Conservation (phyloP, 1,140 invertebrate species). For the Zaprionus vittiger region DNA sequence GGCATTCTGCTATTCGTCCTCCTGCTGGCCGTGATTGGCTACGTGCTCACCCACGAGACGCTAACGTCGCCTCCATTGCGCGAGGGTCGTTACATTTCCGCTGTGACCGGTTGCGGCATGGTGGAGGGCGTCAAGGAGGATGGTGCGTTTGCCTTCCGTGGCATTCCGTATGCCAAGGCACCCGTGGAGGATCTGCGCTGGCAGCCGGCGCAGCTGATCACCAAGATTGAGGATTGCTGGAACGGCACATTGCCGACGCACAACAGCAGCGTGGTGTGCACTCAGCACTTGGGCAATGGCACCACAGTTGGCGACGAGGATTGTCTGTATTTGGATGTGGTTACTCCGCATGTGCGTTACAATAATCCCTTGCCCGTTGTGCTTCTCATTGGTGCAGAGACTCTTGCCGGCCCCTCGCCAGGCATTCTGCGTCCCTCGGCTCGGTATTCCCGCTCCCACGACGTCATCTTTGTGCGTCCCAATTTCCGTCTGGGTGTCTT, state of each 20-base stretch:
- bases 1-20: constrained; percentile 87
- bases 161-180: constrained; percentile 94
- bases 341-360: constrained; percentile 90
- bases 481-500: constrained; percentile 92
- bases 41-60: constrained; percentile 86
- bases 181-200: constrained; percentile 90
- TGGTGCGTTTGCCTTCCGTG: constrained; percentile 91
- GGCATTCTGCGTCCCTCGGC: constrained; percentile 88
- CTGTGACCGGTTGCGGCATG: constrained; percentile 90
- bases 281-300: constrained; percentile 88
- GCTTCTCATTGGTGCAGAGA: constrained; percentile 91
- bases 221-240: constrained; percentile 91
- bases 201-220: constrained; percentile 88
- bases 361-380: constrained; percentile 91
- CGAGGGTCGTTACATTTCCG: constrained; percentile 89
- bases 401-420: constrained; percentile 90
- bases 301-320: constrained; percentile 89
- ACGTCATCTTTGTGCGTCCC: constrained; percentile 93
- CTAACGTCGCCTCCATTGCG: constrained; percentile 85
- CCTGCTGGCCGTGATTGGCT: constrained; percentile 88
- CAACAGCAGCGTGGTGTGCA: constrained; percentile 87
- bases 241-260: constrained; percentile 90
- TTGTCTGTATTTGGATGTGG: constrained; percentile 92
- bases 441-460: constrained; percentile 88
- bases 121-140: constrained; percentile 92